phyloP scores from a whole-genome alignment of 2,888 invertebrate genomes.

The Luffia ferchaultella region DNA sequence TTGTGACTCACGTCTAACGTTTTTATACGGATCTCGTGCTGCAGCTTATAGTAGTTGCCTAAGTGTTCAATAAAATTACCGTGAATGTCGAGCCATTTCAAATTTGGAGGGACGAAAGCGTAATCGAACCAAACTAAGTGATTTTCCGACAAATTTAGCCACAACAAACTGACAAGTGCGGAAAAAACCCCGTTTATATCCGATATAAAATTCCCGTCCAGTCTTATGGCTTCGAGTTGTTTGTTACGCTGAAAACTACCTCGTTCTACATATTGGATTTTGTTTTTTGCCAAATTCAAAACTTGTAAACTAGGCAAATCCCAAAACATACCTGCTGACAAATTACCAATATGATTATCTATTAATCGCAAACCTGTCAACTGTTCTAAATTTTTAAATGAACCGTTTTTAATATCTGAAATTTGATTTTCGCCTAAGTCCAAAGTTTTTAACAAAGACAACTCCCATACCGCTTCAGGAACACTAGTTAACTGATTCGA shows the following conservation, averaged over 20 bases:
- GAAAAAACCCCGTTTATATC: conserved; percentile 92
- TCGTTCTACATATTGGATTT: conserved; percentile 82
- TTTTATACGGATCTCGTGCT: conserved; percentile 80
- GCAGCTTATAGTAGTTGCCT: conserved; percentile 87
- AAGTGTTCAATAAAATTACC: conserved; percentile 88
- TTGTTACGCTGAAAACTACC: conserved; percentile 84
- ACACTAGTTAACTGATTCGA: conserved; percentile 84
- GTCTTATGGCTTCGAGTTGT: conserved; percentile 83
- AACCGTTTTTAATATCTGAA: conserved; percentile 81
- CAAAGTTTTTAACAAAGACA: conserved; percentile 84
- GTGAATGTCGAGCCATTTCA: conserved; percentile 91
- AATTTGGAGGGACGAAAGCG: conserved; percentile 86
- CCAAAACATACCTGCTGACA: conserved; percentile 85
- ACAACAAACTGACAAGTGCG: conserved; percentile 79
- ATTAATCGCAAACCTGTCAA: conserved; percentile 87
- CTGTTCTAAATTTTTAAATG: conserved; percentile 85
- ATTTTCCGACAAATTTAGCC: conserved; percentile 91
- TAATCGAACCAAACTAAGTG: conserved; percentile 93
- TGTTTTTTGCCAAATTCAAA: conserved; percentile 88
- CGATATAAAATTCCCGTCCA: conserved; percentile 87
- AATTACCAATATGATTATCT: conserved; percentile 87
- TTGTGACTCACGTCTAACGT: conserved; percentile 91
- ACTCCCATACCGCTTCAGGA: conserved; percentile 82
- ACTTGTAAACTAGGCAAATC: conserved; percentile 85
- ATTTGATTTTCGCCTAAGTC: conserved; percentile 94